Percentiles rank a stretch among this genome's conserved stretches.
Evolutionary conservation across 1,140 invertebrate genomes (phyloP).

Genomic region (Nasonia longicornis): DNA sequence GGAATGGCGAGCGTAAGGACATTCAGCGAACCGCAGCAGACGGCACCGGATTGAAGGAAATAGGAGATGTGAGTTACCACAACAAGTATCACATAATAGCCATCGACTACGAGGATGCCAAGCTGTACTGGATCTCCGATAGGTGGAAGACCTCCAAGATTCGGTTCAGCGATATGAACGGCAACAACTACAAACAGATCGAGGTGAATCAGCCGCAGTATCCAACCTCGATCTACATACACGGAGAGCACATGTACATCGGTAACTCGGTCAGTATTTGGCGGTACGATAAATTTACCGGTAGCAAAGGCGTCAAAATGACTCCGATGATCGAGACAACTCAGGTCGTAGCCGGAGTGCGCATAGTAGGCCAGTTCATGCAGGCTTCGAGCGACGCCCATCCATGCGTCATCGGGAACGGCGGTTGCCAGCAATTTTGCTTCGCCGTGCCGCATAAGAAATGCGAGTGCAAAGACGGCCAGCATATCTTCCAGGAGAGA

Average conservation of each 20-base stretch:
- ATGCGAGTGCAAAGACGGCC: too few species aligned
- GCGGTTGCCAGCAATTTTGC: constrained; percentile 31
- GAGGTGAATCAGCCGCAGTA: not conserved
- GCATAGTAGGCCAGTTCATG: not conserved
- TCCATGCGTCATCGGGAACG: constrained; percentile 1
- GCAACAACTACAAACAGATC: not conserved
- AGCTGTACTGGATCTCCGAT: constrained; percentile 14
- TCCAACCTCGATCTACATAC: not conserved
- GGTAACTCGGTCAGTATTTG: constrained; percentile 15
- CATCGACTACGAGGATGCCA: not conserved
- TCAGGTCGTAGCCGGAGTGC: not conserved
- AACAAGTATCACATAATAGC: not conserved
- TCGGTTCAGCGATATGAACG: not conserved
- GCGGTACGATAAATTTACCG: not conserved
- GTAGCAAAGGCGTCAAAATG: not conserved
- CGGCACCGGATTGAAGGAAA: not conserved
- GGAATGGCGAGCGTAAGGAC: not conserved
- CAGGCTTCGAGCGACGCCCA: not conserved
- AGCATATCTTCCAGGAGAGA: too few species aligned
- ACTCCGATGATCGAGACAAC: not conserved
- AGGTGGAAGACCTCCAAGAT: not conserved
- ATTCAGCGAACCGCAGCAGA: not conserved
- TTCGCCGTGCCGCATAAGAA: not conserved
- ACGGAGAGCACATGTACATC: not conserved
- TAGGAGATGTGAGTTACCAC: not conserved